phyloP scores from a whole-genome alignment of 2,113 vertebrate genomes.

The Aythya baeri region DNA sequence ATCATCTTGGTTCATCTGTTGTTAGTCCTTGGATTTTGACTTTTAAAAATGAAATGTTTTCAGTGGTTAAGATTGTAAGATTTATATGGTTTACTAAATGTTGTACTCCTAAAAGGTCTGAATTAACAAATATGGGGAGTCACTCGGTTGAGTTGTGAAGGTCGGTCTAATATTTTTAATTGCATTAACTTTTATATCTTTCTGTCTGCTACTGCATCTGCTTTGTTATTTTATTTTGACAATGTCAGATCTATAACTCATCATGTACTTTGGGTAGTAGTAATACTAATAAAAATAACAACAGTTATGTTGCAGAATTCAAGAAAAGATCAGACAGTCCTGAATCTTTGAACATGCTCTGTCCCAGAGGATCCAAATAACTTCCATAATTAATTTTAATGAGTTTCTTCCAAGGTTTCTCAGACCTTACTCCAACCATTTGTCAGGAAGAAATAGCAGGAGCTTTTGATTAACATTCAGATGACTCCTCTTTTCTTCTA shows the following conservation, averaged over 20 bases:
- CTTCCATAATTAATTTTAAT: background rate
- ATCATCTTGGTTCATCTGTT: background rate
- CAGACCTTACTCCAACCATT: background rate
- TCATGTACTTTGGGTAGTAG: background rate
- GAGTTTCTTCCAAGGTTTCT: slow-evolving; percentile 15
- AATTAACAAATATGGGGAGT: slow-evolving; percentile 13
- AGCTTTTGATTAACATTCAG: slow-evolving; percentile 31
- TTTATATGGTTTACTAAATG: slow-evolving; percentile 11
- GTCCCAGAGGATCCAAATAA: background rate
- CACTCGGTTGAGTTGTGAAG: background rate
- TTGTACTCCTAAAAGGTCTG: background rate
- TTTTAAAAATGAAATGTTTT: slow-evolving; percentile 11
- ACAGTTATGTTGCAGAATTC: background rate
- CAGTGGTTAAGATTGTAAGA: background rate
- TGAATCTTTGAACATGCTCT: background rate
- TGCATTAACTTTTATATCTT: slow-evolving; percentile 16
- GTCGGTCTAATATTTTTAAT: slow-evolving; percentile 14
- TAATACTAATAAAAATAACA: background rate
- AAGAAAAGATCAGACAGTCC: background rate
- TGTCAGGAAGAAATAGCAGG: background rate
- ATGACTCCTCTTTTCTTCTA: slow-evolving; percentile 7
- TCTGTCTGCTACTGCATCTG: background rate
- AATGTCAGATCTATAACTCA: background rate
- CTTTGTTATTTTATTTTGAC: slow-evolving; percentile 19
- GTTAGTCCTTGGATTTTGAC: background rate